Percentiles rank a stretch among this genome's conserved stretches.
These are phyloP conservation scores for Poeciliopsis paucimaculata DNA, from an alignment of 2,797 vertebrate genomes.

Conservation along the genomic window DNA sequence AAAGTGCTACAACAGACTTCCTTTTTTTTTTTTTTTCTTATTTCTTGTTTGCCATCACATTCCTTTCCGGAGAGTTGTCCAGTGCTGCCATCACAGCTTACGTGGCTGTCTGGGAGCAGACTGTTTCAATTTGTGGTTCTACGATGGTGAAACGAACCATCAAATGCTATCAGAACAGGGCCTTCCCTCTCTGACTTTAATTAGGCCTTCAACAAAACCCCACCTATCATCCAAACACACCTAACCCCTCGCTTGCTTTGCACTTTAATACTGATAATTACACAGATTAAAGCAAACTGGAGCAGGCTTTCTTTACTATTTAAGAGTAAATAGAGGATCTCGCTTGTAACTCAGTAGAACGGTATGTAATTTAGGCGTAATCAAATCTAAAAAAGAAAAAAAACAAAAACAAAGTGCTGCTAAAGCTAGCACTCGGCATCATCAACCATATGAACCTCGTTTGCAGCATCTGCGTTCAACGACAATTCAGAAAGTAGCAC, in stretches of 20 bases:
- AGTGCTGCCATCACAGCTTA: neutral
- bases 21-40: neutral
- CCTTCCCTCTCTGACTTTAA: slow-evolving; percentile 3
- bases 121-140: slow-evolving; percentile 9
- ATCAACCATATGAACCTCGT: neutral
- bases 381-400: neutral
- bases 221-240: neutral
- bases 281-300: neutral
- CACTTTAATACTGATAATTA: neutral
- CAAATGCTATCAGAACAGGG: slow-evolving; percentile 5
- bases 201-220: neutral
- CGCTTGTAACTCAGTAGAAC: neutral
- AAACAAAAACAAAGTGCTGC: neutral
- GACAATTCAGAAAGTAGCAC: neutral
- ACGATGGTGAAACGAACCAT: slow-evolving; percentile 6
- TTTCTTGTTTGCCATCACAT: neutral
- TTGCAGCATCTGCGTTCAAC: neutral
- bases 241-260: neutral
- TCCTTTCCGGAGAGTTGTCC: neutral
- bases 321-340: neutral
- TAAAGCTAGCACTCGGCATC: too few relatives aligned
- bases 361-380: neutral
- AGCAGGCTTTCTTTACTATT: neutral
- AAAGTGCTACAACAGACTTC: neutral
- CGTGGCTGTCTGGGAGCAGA: neutral